Percentiles rank a stretch among this genome's conserved stretches.
Evolutionary conservation across 1,140 invertebrate genomes (phyloP).

Genomic region (Leucophenga varia): DNA sequence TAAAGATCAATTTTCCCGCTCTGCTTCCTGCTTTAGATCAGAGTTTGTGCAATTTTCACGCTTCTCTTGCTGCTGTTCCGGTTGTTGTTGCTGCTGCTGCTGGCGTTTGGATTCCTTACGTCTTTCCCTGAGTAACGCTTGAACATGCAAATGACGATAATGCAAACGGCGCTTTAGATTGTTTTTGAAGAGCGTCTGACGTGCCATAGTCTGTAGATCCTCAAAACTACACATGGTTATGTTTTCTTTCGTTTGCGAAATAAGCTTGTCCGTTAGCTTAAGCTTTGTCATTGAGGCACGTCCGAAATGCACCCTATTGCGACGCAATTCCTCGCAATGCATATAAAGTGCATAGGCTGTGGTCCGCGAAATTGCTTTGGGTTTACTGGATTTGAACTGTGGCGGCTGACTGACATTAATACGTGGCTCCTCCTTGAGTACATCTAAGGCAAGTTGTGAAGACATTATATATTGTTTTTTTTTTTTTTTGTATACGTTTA

Average conservation of each 20-base stretch:
- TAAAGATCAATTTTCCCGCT: not conserved
- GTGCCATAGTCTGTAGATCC: slow-evolving; percentile 37
- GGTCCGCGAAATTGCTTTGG: slow-evolving; percentile 27
- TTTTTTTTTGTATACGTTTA: no score
- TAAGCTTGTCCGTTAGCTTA: slow-evolving; percentile 35
- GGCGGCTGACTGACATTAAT: no score
- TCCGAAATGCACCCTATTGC: slow-evolving; percentile 15
- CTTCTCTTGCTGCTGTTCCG: slow-evolving; percentile 6
- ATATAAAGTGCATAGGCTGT: slow-evolving; percentile 33
- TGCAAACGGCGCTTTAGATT: slow-evolving; percentile 31
- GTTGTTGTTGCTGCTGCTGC: slow-evolving; percentile 8
- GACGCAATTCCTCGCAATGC: slow-evolving; percentile 36
- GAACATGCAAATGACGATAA: slow-evolving; percentile 29
- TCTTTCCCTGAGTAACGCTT: slow-evolving; percentile 22
- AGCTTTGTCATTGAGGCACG: slow-evolving; percentile 33
- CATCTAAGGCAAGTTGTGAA: no score
- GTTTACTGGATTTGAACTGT: no score
- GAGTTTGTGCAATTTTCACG: not conserved
- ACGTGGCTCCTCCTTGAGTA: no score
- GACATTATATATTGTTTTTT: no score
- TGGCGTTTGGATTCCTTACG: no score
- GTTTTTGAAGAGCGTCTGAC: slow-evolving; percentile 38
- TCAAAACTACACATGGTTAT: slow-evolving; percentile 30
- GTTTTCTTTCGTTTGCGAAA: slow-evolving; percentile 33
- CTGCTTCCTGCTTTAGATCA: no score